Conservation (phyloP, 1,140 invertebrate genomes). For the Galendromus occidentalis region DNA sequence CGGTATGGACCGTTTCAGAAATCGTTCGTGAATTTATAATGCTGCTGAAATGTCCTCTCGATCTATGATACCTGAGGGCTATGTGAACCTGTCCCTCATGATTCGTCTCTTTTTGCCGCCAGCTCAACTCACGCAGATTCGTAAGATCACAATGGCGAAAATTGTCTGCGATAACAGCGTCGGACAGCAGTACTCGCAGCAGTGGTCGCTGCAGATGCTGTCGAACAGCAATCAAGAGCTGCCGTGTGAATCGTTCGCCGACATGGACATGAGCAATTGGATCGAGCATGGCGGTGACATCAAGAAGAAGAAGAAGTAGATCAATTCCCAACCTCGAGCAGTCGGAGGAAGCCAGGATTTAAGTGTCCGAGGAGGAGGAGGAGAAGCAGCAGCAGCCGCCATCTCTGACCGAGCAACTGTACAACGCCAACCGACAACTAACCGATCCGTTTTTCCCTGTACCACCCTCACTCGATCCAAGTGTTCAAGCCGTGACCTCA, state of each 20-base stretch:
- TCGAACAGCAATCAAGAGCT: neutral
- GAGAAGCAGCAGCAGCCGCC: too few species aligned
- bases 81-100: neutral
- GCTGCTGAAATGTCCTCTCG: too few species aligned
- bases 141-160: conserved; percentile 26
- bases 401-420: too few species aligned
- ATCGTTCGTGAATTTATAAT: too few species aligned
- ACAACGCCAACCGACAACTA: too few species aligned
- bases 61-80: too few species aligned
- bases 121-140: conserved; percentile 27
- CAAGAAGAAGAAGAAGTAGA: neutral
- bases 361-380: too few species aligned
- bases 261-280: conserved; percentile 9
- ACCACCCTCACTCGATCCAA: too few species aligned
- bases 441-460: too few species aligned
- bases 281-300: neutral
- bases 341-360: too few species aligned
- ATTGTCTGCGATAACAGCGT: conserved; percentile 30
- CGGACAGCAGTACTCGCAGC: conserved; percentile 7
- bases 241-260: neutral
- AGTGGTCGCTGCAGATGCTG: conserved; percentile 8
- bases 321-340: neutral
- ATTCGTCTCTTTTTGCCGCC: neutral
- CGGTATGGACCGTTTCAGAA: too few species aligned
- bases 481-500: too few species aligned